phyloP scores from a whole-genome alignment of 2,888 invertebrate genomes.

The Agrotis exclamationis region DNA sequence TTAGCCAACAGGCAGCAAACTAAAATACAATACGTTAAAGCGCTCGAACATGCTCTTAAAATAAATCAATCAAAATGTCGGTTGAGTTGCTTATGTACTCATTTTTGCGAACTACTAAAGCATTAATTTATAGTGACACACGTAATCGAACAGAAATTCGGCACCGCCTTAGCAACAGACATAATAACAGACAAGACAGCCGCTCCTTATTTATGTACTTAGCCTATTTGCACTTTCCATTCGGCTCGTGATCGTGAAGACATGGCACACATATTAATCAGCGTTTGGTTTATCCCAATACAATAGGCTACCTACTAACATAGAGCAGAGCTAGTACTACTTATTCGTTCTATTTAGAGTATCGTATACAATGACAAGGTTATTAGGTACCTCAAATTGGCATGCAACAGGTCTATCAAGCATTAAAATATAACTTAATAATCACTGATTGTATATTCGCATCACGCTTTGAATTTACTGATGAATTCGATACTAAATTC shows the following conservation, averaged over 20 bases:
- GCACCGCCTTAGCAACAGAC: conserved; percentile 69
- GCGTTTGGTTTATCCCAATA: conserved; percentile 69
- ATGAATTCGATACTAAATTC: conserved; percentile 72
- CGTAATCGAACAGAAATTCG: conserved; percentile 59
- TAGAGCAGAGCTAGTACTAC: conserved; percentile 39
- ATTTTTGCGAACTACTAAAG: conserved; percentile 40
- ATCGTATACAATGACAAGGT: conserved; percentile 53
- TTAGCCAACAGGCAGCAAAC: conserved; percentile 62
- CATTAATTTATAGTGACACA: conserved; percentile 55
- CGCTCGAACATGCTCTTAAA: conserved; percentile 6
- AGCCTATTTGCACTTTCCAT: conserved; percentile 73
- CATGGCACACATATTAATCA: conserved; percentile 70
- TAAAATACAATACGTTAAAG: conserved; percentile 50
- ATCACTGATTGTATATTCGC: conserved; percentile 70
- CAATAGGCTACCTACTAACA: conserved; percentile 61
- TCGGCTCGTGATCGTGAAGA: conserved; percentile 67
- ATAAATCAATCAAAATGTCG: conserved; percentile 18
- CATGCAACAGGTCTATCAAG: conserved; percentile 50
- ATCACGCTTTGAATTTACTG: conserved; percentile 76
- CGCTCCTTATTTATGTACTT: conserved; percentile 66
- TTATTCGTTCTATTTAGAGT: conserved; percentile 52
- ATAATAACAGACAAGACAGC: conserved; percentile 59
- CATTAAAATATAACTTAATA: conserved; percentile 64
- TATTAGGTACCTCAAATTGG: conserved; percentile 50
- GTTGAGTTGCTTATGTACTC: conserved; percentile 24